These are phyloP conservation scores for Oryctes rhinoceros DNA, from an alignment of 1,140 invertebrate species.

Conservation along the genomic window DNA sequence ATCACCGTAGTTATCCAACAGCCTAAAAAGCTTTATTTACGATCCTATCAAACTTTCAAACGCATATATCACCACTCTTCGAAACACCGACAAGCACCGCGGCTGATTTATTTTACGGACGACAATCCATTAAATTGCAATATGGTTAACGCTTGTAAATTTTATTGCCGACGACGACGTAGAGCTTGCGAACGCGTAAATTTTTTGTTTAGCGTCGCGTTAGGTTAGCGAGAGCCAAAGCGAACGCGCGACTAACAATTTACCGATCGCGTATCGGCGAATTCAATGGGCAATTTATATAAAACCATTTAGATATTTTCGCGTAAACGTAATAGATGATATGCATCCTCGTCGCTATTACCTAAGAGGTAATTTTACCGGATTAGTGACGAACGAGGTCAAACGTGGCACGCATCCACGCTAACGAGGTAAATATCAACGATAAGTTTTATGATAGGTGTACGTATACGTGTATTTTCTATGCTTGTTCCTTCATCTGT, in stretches of 20 bases:
- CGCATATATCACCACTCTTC: too few relatives aligned
- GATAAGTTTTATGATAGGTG: constrained; percentile 1
- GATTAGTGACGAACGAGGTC: constrained; percentile 32
- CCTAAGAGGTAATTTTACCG: constrained; percentile 14
- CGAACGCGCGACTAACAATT: not conserved
- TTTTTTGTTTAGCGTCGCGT: not conserved
- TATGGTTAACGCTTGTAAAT: not conserved
- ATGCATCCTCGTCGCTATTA: not conserved
- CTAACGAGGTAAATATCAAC: not conserved
- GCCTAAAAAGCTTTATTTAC: too few relatives aligned
- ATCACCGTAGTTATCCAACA: too few relatives aligned
- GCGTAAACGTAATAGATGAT: not conserved
- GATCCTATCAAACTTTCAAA: too few relatives aligned
- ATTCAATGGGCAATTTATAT: constrained; percentile 31
- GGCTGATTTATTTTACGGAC: not conserved
- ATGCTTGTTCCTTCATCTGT: too few relatives aligned
- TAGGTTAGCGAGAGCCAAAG: not conserved
- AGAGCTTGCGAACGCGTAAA: not conserved
- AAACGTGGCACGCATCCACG: not conserved
- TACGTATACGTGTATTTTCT: too few relatives aligned
- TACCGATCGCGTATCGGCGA: not conserved
- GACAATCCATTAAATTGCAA: not conserved
- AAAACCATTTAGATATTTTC: constrained; percentile 19
- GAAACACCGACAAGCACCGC: too few relatives aligned
- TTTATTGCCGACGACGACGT: not conserved